These are phyloP conservation scores for Hermaeophaga mercurialis DNA, from an alignment of 2,888 invertebrate species.

Conservation along the genomic window DNA sequence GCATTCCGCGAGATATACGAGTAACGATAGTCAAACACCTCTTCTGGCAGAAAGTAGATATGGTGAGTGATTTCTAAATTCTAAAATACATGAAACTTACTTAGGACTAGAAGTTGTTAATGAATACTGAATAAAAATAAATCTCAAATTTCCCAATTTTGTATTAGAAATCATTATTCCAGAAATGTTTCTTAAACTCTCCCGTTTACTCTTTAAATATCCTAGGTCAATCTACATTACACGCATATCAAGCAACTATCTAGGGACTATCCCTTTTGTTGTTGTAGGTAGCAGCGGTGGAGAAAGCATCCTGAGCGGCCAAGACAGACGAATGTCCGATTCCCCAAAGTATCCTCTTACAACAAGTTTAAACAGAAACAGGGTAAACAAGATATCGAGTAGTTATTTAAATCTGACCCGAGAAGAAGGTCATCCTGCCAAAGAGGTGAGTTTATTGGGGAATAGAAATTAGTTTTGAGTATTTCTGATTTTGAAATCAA, in stretches of 20 bases:
- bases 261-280: constrained; percentile 16
- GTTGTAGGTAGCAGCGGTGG: constrained; percentile 67
- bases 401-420: constrained; percentile 73
- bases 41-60: constrained; percentile 72
- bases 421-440: constrained; percentile 62
- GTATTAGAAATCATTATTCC: no score
- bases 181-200: no score
- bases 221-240: background rate
- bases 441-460: constrained; percentile 30
- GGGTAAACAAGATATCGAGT: constrained; percentile 64
- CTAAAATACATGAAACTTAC: no score
- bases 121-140: no score
- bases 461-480: constrained; percentile 1
- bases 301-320: constrained; percentile 63
- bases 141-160: no score
- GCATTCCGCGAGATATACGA: constrained; percentile 51
- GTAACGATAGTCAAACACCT: constrained; percentile 75
- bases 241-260: constrained; percentile 6
- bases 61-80: no score
- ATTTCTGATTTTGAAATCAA: background rate
- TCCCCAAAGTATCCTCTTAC: constrained; percentile 47
- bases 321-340: constrained; percentile 61
- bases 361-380: constrained; percentile 48
- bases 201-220: background rate
- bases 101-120: no score